Evolutionary conservation across 2,113 vertebrate genomes (phyloP), one percentile per base, ranked within the genome.

Genomic region (Varanus salvator): DNA sequence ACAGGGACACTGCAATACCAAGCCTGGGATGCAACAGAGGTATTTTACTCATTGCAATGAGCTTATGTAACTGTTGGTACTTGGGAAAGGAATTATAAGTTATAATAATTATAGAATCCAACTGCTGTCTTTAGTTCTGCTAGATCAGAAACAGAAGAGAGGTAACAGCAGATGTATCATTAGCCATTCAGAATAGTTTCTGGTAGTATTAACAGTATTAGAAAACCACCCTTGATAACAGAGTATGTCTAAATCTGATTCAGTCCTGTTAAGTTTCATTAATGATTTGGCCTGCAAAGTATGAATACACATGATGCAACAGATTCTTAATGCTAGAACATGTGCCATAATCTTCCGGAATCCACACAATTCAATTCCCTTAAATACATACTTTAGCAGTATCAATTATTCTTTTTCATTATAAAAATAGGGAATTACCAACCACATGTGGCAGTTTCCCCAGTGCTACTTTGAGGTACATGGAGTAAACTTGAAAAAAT

Each of bases 21-120:
- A 94, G 98, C 98, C 1, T 99, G 99, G 99, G 95, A 99, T 60
- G 97, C 98, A 94, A 90, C 97, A 52, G 95, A 97, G 98, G 98
- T 99, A 97, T 95, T 78, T 60, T 72, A 57, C 34, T 77, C 14
- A 52, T 15, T 69, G 19, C 14, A 44, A 57, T 85, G 21, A 25
- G 21, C 4, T 38, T 74, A 12, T n/a, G 50, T 60, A 60, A 48
- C 44, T n/a, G 8, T 44, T 52, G 25, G 31, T 12, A 80, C 15
- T n/a, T 89, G 48, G 48, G 54, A 14, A 52, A 8, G 7, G 21
- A 52, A 50, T 23, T 29, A 8, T n/a, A n/a, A n/a, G n/a, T n/a
- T n/a, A n/a, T 50, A 44, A 52, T 12, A 19, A 14, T 76, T 52
- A 23, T 11, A 69, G 80, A 80, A 25, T 17, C 4, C 23, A 60